Conservation (phyloP, 2,113 vertebrate genomes). For the Porphyrio hochstetteri region DNA sequence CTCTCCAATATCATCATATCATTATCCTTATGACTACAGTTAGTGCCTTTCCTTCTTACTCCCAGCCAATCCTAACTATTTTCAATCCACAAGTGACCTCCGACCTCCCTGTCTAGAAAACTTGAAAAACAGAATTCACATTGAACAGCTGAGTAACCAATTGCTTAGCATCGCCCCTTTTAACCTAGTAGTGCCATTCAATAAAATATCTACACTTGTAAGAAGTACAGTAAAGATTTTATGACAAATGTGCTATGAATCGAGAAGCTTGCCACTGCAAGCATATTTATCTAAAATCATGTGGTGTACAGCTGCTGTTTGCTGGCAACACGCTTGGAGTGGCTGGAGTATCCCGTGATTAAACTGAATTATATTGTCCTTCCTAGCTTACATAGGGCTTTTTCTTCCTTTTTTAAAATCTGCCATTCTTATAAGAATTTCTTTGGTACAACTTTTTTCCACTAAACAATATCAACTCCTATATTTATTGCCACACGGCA, state of each 20-base stretch:
- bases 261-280: neutral
- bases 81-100: neutral
- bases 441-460: neutral
- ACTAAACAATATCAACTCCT: neutral
- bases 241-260: neutral
- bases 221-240: neutral
- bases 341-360: neutral
- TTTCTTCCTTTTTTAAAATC: neutral
- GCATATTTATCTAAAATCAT: neutral
- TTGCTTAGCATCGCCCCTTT: neutral
- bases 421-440: neutral
- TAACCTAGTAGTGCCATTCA: neutral
- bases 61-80: neutral
- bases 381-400: neutral
- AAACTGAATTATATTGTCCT: neutral
- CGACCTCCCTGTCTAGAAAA: neutral
- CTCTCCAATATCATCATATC: neutral
- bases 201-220: neutral
- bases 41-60: neutral
- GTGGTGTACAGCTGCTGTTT: neutral
- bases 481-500: neutral
- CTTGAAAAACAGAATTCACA: neutral
- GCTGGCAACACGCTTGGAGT: neutral
- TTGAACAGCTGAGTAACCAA: neutral
- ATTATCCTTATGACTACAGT: neutral